Evolutionary conservation across 2,113 vertebrate genomes (phyloP).

Genomic region (Tympanuchus pallidicinctus): DNA sequence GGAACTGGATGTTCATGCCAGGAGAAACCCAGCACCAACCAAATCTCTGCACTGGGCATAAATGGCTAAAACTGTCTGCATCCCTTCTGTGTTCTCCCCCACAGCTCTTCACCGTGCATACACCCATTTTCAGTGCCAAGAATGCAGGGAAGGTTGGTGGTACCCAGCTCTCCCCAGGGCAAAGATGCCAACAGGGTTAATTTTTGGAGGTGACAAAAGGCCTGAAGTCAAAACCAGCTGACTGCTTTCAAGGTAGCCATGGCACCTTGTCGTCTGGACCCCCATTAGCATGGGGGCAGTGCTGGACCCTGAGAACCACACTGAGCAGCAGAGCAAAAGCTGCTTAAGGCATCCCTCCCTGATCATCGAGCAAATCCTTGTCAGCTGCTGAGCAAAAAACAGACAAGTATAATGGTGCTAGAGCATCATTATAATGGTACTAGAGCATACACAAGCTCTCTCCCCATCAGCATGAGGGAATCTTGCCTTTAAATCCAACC

Average conservation of each 20-base stretch:
- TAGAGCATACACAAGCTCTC: neutral
- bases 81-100: neutral
- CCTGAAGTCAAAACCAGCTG: neutral
- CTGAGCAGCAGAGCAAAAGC: neutral
- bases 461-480: neutral
- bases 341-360: neutral
- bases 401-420: neutral
- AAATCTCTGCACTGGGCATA: neutral
- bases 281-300: neutral
- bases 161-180: neutral
- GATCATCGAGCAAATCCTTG: accelerated
- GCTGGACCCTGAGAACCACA: neutral
- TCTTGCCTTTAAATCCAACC: constrained; percentile 6
- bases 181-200: neutral
- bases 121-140: accelerated
- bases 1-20: accelerated
- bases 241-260: neutral
- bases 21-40: neutral
- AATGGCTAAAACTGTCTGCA: neutral
- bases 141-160: accelerated
- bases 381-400: accelerated
- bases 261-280: neutral
- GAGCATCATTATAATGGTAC: neutral
- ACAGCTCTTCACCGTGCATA: neutral
- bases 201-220: neutral